A percentile compares a stretch with the other conserved stretches of the same genome.
Conservation (phyloP, 1,140 invertebrate species). For the Scaptodrosophila lebanonensis region DNA sequence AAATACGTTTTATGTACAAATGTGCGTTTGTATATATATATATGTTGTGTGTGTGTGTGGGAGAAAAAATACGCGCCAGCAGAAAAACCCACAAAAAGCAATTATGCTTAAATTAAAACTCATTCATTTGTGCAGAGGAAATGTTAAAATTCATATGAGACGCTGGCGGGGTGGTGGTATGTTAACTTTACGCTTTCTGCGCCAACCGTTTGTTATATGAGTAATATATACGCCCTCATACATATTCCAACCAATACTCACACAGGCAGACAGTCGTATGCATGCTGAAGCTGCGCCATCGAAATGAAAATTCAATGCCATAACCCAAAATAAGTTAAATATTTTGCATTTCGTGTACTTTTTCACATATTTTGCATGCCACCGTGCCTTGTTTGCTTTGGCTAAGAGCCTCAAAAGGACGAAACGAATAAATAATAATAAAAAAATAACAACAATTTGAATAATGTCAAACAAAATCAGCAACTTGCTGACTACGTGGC, state of each 20-base stretch:
- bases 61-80: slow-evolving; percentile 17
- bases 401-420: too few relatives aligned
- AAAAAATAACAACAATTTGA: too few relatives aligned
- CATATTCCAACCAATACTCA: too few relatives aligned
- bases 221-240: slow-evolving; percentile 2
- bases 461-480: slow-evolving; percentile 37
- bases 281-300: slow-evolving; percentile 24
- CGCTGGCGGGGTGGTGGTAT: slow-evolving; percentile 3
- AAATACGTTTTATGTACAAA: too few relatives aligned
- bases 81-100: slow-evolving; percentile 59
- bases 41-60: not conserved
- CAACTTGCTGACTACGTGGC: slow-evolving; percentile 42
- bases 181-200: not conserved
- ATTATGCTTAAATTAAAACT: slow-evolving; percentile 76
- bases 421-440: too few relatives aligned
- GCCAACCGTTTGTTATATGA: slow-evolving; percentile 40
- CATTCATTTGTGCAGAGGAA: slow-evolving; percentile 66
- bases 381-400: slow-evolving; percentile 27
- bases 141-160: slow-evolving; percentile 60
- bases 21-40: slow-evolving; percentile 21
- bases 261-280: slow-evolving; percentile 7
- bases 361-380: slow-evolving; percentile 29
- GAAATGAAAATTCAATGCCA: slow-evolving; percentile 63
- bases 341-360: slow-evolving; percentile 54
- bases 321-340: slow-evolving; percentile 64